Evolutionary conservation across 1,140 invertebrate species (phyloP), one percentile per base, ranked within the genome.

Genomic region (Ctenoplectra terminalis): DNA sequence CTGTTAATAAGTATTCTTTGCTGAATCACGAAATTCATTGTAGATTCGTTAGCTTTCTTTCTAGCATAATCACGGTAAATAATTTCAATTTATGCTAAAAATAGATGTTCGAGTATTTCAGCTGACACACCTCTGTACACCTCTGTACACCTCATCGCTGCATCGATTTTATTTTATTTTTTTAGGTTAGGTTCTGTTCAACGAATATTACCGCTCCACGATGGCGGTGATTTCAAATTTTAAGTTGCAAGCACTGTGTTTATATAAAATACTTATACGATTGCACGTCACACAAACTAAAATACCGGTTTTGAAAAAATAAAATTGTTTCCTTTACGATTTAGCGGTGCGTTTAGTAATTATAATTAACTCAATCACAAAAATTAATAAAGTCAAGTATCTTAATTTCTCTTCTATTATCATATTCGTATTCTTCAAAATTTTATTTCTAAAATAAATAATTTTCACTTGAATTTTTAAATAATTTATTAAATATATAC

Each of bases 91-190:
- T 64, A 64, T 17, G 1, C 0, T 29, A 29, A 52, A 50, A 50
- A 40, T 20, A 23, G 15, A 48, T 48, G 58, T 66, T 71, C 17
- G 20, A 20, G 6, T 31, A 54, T 83, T 64, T 67, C 40, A 20
- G 37, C 9, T 46, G 69, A 75, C 64, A 60, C 76, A 66, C 82
- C 4, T 9, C 4, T 9, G 9, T 9, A 40, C 40, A 40, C 40
- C 40, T 40, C 40, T 40, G 4, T 40, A n/a, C n/a, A n/a, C n/a
- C 75, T 84, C 63, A 76, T 46, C 23, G n/a, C n/a, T 15, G 34
- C 63, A 81, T 81, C 43, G 79, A 81, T 76, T 81, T 67, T 54
- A 40, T 60, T 58, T 52, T 71, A n/a, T n/a, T 58, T 46, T 26
- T 23, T 23, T 31, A 79, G 77, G 77, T 72, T 79, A 79, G 34